Evolutionary conservation across 1,140 invertebrate genomes (phyloP).

Genomic region (Megalonaias nervosa): DNA sequence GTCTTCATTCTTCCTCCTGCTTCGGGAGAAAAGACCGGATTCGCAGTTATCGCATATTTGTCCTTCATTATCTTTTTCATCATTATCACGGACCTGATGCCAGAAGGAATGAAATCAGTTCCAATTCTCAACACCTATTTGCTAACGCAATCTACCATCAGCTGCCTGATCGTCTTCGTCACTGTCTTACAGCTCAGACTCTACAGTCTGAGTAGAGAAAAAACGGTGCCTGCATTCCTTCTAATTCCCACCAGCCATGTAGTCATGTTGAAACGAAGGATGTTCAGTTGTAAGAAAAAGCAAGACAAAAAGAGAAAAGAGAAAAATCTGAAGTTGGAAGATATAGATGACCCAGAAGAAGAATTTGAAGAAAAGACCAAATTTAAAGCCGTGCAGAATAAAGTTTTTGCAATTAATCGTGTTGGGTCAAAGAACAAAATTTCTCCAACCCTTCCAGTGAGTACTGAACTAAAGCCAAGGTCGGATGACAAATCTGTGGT

Average conservation of each 20-base stretch:
- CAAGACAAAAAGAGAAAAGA: neutral
- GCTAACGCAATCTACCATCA: constrained; percentile 20
- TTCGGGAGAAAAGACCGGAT: constrained; percentile 25
- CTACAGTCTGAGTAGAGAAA: constrained; percentile 6
- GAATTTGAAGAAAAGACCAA: constrained; percentile 5
- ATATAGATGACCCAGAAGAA: constrained; percentile 10
- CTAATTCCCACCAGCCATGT: neutral
- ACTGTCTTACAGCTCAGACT: constrained; percentile 25
- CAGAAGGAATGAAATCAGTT: constrained; percentile 21
- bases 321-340: neutral
- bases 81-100: constrained; percentile 28
- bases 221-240: constrained; percentile 7
- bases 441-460: too few relatives aligned
- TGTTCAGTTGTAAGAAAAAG: neutral
- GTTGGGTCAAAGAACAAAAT: neutral
- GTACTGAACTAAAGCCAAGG: too few relatives aligned
- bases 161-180: constrained; percentile 21
- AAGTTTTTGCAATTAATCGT: neutral
- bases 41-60: constrained; percentile 26
- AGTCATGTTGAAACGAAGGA: neutral
- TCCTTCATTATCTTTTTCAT: constrained; percentile 32
- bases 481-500: too few relatives aligned
- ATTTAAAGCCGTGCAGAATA: neutral
- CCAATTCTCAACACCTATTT: constrained; percentile 24
- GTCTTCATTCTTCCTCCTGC: constrained; percentile 23